Evolutionary conservation across 2,888 invertebrate species (phyloP).

Genomic region (Neoscelio sp.): DNA sequence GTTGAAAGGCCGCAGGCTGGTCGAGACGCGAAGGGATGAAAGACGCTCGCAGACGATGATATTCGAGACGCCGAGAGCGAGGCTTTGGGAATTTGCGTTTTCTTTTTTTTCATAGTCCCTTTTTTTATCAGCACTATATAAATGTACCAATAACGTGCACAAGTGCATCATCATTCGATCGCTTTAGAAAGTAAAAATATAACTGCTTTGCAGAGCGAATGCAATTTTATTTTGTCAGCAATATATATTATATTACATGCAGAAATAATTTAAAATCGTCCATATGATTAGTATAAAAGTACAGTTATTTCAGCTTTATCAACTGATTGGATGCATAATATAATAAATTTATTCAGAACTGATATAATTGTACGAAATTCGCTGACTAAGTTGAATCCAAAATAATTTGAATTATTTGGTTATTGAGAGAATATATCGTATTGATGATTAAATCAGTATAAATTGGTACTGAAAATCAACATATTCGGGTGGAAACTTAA

Average conservation of each 20-base stretch:
- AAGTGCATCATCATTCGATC: slow-evolving; percentile 59
- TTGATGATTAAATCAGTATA: no score
- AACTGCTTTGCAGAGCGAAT: slow-evolving; percentile 21
- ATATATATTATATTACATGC: slow-evolving; percentile 1
- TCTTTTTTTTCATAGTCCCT: slow-evolving; percentile 13
- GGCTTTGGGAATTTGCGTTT: slow-evolving; percentile 62
- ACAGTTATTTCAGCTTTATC: no score
- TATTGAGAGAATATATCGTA: no score
- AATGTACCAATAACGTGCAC: slow-evolving; percentile 62
- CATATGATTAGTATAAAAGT: no score
- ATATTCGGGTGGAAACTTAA: no score
- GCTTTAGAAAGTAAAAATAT: slow-evolving; percentile 39
- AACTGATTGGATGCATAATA: no score
- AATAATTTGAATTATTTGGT: no score
- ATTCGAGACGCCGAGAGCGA: slow-evolving; percentile 64
- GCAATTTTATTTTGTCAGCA: slow-evolving; percentile 34
- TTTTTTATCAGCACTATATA: slow-evolving; percentile 63
- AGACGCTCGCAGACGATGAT: slow-evolving; percentile 62
- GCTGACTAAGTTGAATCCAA: no score
- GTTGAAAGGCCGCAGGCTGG: slow-evolving; percentile 64
- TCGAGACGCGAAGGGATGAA: slow-evolving; percentile 59
- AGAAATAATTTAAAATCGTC: no score
- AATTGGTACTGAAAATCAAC: no score
- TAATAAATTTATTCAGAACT: no score
- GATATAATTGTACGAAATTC: no score